Evolutionary conservation across 2,888 invertebrate genomes (phyloP), one percentile per base, ranked within the genome.

Genomic region (Cheilosia variabilis): DNA sequence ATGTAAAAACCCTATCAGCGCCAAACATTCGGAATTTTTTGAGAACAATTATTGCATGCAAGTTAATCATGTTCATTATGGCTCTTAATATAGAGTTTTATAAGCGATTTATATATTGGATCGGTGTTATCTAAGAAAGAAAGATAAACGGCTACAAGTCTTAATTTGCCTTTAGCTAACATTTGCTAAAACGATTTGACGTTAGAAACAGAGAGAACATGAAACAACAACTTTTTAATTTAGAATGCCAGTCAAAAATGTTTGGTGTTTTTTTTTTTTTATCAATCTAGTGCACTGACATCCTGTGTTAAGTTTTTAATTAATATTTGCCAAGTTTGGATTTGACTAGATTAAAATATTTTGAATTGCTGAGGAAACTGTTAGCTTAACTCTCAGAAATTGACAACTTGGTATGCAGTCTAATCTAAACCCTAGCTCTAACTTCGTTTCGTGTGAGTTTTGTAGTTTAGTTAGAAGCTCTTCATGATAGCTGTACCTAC

Each of bases 81-180:
- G 43, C 31, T 31, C 60, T 62, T 77, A 62, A 63, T 55, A 19
- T 7, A 19, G 22, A 15, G 24, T 37, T 10, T 62, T 53, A 63
- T 47, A 37, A 34, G 47, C 24, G 55, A 17, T 53, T 68, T 58
- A 45, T 53, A 31, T 63, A 24, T 63, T 6, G 19, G 55, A 9
- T 55, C 47, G 45, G 45, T 71, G 69, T 71, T 78, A 78, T 78
- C 78, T 78, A 17, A 7, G 17, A 24, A 10, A 27, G 7, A n/a
- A 13, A 69, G 78, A 78, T 71, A 78, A 78, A 57, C 69, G 34
- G 19, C 0, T 63, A 69, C 78, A 62, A 27, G 50, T 27, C 55
- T 50, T 63, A 57, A 78, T 78, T 69, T 62, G 63, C 77, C 69
- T 62, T 77, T 10, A 62, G 62, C 62, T 55, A 62, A 77, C 69